Conservation (phyloP, 2,888 invertebrate species). For the Neria commutata region DNA sequence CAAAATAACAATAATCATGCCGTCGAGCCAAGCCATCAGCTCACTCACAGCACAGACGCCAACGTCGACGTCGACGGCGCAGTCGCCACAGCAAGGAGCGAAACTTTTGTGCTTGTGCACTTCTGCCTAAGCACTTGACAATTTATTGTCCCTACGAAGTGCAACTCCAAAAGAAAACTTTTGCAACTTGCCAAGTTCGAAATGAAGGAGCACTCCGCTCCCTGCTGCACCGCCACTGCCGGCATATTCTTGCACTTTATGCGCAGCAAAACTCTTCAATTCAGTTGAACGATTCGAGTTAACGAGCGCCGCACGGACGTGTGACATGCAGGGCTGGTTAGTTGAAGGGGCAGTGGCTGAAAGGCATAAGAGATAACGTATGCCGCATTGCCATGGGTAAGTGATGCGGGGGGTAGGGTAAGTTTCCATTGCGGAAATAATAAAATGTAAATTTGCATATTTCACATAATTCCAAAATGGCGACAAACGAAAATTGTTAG, state of each 20-base stretch:
- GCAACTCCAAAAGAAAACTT: not conserved
- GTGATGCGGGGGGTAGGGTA: no score
- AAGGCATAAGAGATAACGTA: no score
- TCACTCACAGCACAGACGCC: not conserved
- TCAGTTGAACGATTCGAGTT: constrained; percentile 9
- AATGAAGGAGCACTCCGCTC: no score
- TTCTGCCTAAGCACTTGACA: constrained; percentile 18
- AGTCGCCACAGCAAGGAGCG: constrained; percentile 1
- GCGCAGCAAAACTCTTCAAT: constrained; percentile 5
- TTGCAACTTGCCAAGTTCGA: constrained; percentile 1
- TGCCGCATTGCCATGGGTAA: no score
- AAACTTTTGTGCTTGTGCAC: constrained; percentile 12
- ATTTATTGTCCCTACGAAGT: constrained; percentile 21
- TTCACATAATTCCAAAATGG: no score
- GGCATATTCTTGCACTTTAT: not conserved
- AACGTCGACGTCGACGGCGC: not conserved
- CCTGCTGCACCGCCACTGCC: no score
- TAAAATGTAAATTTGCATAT: no score
- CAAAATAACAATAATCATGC: constrained; percentile 14
- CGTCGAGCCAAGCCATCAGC: not conserved
- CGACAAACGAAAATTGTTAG: no score
- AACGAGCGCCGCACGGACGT: constrained; percentile 2
- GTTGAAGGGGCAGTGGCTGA: no score
- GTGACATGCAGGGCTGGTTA: no score
- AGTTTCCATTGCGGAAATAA: no score